phyloP scores from a whole-genome alignment of 2,888 invertebrate genomes.

The Tholera decimalis region DNA sequence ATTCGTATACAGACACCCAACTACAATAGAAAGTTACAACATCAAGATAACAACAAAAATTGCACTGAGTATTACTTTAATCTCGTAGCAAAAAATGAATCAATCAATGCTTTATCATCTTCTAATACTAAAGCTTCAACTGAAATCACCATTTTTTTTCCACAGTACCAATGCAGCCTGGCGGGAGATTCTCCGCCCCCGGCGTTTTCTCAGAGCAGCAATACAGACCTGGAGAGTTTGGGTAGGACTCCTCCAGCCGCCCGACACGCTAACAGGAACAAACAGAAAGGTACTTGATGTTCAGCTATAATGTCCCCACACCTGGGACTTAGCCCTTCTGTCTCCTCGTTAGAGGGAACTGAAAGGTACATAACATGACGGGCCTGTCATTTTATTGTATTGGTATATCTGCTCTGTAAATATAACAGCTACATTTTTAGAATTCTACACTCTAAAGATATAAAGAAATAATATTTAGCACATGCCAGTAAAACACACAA shows the following conservation, averaged over 20 bases:
- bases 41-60: too few species aligned
- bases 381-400: too few species aligned
- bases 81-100: neutral
- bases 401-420: too few species aligned
- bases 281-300: constrained; percentile 80
- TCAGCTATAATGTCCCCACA: neutral
- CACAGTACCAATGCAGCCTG: constrained; percentile 73
- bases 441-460: too few species aligned
- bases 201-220: constrained; percentile 82
- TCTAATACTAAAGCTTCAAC: neutral
- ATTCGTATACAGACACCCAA: too few species aligned
- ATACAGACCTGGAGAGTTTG: constrained; percentile 85
- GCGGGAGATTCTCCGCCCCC: constrained; percentile 74
- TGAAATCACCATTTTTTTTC: constrained; percentile 1
- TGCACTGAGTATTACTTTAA: neutral
- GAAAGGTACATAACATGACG: neutral
- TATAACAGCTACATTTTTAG: too few species aligned
- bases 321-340: neutral
- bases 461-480: too few species aligned
- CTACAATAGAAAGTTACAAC: too few species aligned
- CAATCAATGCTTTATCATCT: neutral
- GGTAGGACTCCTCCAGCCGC: constrained; percentile 86
- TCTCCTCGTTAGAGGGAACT: neutral
- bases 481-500: too few species aligned
- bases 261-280: constrained; percentile 77